Evolutionary conservation across 2,888 invertebrate species (phyloP).

Genomic region (Melinaea menophilus): DNA sequence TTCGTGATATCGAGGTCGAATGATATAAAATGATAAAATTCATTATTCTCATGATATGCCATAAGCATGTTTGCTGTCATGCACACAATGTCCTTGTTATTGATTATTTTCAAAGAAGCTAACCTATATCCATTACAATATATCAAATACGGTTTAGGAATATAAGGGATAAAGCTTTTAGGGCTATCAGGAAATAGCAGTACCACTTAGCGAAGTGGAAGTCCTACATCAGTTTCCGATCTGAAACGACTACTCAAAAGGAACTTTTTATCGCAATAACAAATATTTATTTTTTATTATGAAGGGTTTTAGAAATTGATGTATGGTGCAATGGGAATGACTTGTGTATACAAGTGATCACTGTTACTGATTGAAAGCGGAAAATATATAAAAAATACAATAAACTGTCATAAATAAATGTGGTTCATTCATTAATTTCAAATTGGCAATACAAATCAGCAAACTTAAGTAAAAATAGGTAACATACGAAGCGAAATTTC

Average conservation of each 20-base stretch:
- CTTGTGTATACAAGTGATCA: too few relatives aligned
- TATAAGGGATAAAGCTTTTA: conserved; percentile 15
- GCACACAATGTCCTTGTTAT: too few relatives aligned
- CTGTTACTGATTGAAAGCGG: too few relatives aligned
- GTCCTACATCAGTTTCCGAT: conserved; percentile 28
- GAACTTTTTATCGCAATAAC: conserved; percentile 5
- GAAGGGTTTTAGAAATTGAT: conserved; percentile 2
- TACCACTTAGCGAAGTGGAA: conserved; percentile 27
- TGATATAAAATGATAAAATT: too few relatives aligned
- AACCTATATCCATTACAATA: neutral
- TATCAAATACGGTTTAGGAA: neutral
- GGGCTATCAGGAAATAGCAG: conserved; percentile 10
- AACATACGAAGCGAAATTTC: conserved; percentile 13
- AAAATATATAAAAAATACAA: too few relatives aligned
- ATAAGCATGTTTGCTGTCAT: too few relatives aligned
- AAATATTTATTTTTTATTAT: conserved; percentile 8
- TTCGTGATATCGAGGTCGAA: too few relatives aligned
- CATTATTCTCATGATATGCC: too few relatives aligned
- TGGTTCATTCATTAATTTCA: neutral
- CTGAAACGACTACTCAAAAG: conserved; percentile 16
- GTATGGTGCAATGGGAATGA: too few relatives aligned
- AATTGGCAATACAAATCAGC: conserved; percentile 10
- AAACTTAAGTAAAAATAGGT: conserved; percentile 14
- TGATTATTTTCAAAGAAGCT: too few relatives aligned
- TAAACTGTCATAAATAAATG: too few relatives aligned